A percentile compares a stretch with the other conserved stretches of the same genome.
These are phyloP conservation scores for Aldabrachelys gigantea DNA, from an alignment of 2,113 vertebrate genomes.

Conservation along the genomic window DNA sequence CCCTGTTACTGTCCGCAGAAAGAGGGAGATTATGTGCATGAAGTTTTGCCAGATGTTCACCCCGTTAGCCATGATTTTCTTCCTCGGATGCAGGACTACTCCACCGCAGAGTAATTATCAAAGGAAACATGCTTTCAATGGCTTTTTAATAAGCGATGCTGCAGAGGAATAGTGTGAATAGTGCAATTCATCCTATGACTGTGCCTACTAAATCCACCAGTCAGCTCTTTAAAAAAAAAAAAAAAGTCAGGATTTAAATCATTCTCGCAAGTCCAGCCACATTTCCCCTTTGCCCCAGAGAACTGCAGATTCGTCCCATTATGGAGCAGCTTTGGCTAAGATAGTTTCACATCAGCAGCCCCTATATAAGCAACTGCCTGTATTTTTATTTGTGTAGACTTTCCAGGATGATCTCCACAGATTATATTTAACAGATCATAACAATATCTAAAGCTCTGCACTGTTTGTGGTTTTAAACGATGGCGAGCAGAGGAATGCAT, in stretches of 20 bases:
- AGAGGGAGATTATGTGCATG: not conserved
- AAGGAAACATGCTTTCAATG: accelerated
- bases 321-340: not conserved
- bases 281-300: not conserved
- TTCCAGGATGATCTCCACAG: not conserved
- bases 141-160: accelerated
- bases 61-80: not conserved
- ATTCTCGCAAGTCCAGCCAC: constrained; percentile 21
- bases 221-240: not conserved
- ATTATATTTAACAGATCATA: not conserved
- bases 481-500: not conserved
- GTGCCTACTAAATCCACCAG: not conserved
- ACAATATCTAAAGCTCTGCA: not conserved
- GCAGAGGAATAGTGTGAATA: accelerated
- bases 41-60: not conserved
- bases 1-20: not conserved
- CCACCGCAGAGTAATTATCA: not conserved
- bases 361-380: not conserved
- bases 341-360: not conserved
- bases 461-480: not conserved
- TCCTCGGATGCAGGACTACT: not conserved
- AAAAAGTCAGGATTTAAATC: not conserved
- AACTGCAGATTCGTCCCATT: not conserved
- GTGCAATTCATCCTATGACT: not conserved
- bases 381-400: constrained; percentile 22